A percentile compares a stretch with the other conserved stretches of the same genome.
These are phyloP conservation scores for Eubasilissa splendida DNA, from an alignment of 2,888 invertebrate species.

Conservation along the genomic window DNA sequence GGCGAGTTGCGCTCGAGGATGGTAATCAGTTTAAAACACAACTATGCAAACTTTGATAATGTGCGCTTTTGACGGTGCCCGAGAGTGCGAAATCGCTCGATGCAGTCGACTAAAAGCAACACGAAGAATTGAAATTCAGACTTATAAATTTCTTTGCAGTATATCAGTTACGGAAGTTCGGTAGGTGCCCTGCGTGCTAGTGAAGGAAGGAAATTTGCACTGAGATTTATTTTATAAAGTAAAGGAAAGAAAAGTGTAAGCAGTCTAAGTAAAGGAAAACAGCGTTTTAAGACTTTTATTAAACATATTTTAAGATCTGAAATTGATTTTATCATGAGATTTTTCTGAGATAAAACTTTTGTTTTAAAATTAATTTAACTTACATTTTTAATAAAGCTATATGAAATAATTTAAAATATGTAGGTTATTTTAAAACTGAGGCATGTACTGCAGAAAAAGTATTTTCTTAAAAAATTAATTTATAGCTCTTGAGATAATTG, in stretches of 20 bases:
- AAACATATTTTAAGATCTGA: no score
- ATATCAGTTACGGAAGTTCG: conserved; percentile 23
- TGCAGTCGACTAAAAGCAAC: background rate
- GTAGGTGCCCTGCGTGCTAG: background rate
- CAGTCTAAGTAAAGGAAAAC: no score
- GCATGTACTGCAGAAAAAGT: no score
- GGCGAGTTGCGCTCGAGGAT: conserved; percentile 48
- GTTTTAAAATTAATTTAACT: no score
- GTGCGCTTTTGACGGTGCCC: conserved; percentile 36
- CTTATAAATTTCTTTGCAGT: conserved; percentile 22
- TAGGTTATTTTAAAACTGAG: no score
- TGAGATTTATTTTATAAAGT: background rate
- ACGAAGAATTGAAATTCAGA: conserved; percentile 23
- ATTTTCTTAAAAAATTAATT: no score
- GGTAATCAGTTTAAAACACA: conserved; percentile 49
- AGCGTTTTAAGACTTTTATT: no score
- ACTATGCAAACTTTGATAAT: conserved; percentile 40
- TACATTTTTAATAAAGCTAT: no score
- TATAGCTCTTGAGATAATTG: no score
- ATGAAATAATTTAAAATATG: no score
- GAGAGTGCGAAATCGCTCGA: conserved; percentile 28
- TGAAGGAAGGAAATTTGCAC: background rate
- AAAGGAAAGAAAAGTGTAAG: background rate
- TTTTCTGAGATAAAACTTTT: no score
- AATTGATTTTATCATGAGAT: no score